Percentiles rank a stretch among this genome's conserved stretches.
phyloP scores from a whole-genome alignment of 2,113 vertebrate species.

The Turdus rufiventris region DNA sequence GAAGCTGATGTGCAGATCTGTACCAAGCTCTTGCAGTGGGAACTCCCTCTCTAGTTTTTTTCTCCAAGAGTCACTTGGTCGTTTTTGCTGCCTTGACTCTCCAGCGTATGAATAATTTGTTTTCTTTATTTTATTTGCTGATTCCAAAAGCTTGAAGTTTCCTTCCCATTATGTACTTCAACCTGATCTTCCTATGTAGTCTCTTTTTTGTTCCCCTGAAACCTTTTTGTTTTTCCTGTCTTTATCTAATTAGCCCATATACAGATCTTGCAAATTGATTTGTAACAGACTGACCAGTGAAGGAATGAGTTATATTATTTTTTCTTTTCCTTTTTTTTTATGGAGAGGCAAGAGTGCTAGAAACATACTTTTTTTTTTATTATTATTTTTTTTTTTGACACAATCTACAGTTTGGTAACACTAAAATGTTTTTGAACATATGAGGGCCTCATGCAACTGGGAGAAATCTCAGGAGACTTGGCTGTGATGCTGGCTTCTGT shows the following conservation, averaged over 20 bases:
- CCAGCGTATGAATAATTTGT: background rate
- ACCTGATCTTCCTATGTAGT: background rate
- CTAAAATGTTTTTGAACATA: background rate
- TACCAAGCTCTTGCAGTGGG: background rate
- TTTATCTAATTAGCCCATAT: background rate
- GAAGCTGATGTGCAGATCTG: background rate
- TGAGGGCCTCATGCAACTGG: background rate
- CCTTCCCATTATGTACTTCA: background rate
- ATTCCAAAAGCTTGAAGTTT: background rate
- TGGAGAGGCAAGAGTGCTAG: background rate
- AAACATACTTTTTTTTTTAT: background rate
- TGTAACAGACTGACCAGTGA: background rate
- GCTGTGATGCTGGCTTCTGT: background rate
- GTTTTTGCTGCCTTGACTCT: background rate
- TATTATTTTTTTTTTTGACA: background rate
- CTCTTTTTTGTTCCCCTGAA: background rate
- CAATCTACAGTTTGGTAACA: background rate
- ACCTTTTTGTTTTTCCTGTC: background rate
- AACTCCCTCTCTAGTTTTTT: background rate
- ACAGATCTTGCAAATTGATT: background rate
- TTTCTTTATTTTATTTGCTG: background rate
- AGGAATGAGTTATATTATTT: background rate
- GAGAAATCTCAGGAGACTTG: background rate
- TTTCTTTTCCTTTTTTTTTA: background rate
- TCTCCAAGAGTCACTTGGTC: background rate